These are phyloP conservation scores for Maniola jurtina DNA, from an alignment of 1,140 invertebrate species.

Conservation along the genomic window DNA sequence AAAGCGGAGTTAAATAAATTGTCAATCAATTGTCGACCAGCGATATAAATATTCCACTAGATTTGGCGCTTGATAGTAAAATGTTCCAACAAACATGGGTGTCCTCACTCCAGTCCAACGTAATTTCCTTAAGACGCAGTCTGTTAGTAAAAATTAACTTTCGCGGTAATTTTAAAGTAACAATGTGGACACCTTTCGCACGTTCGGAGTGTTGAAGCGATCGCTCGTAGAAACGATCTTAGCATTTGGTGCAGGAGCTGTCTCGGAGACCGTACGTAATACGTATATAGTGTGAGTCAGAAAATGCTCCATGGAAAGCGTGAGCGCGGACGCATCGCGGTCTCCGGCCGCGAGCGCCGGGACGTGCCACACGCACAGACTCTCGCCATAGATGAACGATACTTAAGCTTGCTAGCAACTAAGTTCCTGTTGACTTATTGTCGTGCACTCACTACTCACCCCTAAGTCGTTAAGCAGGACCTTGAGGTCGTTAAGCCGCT, in stretches of 20 bases:
- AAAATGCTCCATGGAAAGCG: slow-evolving; percentile 95
- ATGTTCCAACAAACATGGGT: too few species aligned
- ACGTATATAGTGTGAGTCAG: slow-evolving; percentile 99
- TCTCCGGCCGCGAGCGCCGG: slow-evolving; percentile 90
- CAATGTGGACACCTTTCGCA: too few species aligned
- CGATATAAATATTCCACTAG: too few species aligned
- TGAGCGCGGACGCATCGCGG: slow-evolving; percentile 88
- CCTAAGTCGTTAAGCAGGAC: slow-evolving; percentile 78
- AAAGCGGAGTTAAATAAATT: too few species aligned
- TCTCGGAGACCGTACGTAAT: slow-evolving; percentile 92
- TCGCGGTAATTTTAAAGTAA: too few species aligned
- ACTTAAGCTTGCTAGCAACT: slow-evolving; percentile 87
- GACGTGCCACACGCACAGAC: slow-evolving; percentile 90
- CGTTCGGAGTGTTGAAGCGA: too few species aligned
- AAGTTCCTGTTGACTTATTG: slow-evolving; percentile 80
- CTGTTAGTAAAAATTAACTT: too few species aligned
- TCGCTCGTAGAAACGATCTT: too few species aligned
- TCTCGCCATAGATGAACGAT: slow-evolving; percentile 89
- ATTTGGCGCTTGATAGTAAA: too few species aligned
- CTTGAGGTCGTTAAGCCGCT: slow-evolving; percentile 90
- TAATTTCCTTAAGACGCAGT: too few species aligned
- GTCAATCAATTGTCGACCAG: too few species aligned
- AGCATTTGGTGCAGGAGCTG: slow-evolving; percentile 80
- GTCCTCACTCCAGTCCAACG: too few species aligned
- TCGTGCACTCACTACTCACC: slow-evolving; percentile 47